Evolutionary conservation across 2,113 vertebrate species (phyloP).

Genomic region (Onychostoma macrolepis): DNA sequence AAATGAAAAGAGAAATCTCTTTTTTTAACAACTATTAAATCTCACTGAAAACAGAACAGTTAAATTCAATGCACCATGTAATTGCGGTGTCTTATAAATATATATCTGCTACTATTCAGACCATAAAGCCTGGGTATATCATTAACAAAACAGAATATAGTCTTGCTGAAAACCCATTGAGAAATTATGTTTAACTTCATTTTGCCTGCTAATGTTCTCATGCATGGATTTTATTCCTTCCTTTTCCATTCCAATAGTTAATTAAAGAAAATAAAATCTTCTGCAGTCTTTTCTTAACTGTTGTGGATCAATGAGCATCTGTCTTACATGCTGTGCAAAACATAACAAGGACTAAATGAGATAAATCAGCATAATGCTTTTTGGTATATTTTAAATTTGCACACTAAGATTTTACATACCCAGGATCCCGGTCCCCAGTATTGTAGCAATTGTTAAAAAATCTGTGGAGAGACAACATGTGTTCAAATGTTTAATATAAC

Average conservation of each 20-base stretch:
- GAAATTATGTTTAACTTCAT: conserved; percentile 51
- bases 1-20: conserved; percentile 59
- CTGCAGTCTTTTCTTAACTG: neutral
- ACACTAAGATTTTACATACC: conserved; percentile 63
- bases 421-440: conserved; percentile 76
- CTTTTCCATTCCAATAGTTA: conserved; percentile 33
- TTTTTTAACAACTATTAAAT: conserved; percentile 67
- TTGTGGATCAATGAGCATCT: conserved; percentile 1
- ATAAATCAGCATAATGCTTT: neutral
- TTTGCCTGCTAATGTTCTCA: conserved; percentile 28
- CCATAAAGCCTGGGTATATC: conserved; percentile 71
- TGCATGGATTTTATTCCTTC: conserved; percentile 38
- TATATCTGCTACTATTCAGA: conserved; percentile 67
- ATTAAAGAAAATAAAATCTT: conserved; percentile 26
- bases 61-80: conserved; percentile 76
- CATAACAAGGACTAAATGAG: neutral
- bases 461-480: conserved; percentile 58
- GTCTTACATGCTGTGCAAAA: neutral
- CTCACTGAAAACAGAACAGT: conserved; percentile 71
- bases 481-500: neutral
- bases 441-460: conserved; percentile 74
- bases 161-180: conserved; percentile 56
- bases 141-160: conserved; percentile 61
- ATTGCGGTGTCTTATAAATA: conserved; percentile 70
- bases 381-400: neutral